A percentile compares a stretch with the other conserved stretches of the same genome.
Conservation (phyloP, 2,113 vertebrate genomes). For the Rhagologus leucostigma region DNA sequence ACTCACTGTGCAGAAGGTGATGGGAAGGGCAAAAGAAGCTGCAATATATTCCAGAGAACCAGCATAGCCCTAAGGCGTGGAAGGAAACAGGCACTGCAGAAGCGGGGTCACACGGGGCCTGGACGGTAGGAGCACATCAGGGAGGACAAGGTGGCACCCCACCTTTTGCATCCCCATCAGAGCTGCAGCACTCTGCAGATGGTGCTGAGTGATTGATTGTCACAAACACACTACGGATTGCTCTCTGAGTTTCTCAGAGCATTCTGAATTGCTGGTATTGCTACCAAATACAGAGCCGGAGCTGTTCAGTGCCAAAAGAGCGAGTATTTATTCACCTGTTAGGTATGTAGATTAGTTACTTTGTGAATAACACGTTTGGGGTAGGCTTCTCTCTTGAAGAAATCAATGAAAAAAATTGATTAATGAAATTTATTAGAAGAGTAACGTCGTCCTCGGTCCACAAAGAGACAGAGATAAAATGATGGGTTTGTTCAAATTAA, state of each 20-base stretch:
- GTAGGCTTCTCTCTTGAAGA: not conserved
- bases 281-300: rapidly evolving
- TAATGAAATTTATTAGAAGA: not conserved
- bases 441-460: not conserved
- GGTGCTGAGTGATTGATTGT: not conserved
- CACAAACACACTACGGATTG: not conserved
- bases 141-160: not conserved
- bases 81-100: not conserved
- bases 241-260: not conserved
- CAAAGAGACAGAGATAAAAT: not conserved
- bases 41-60: not conserved
- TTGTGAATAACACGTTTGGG: not conserved
- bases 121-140: rapidly evolving
- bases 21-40: not conserved
- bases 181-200: not conserved
- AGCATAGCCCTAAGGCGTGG: not conserved
- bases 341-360: not conserved
- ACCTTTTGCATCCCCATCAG: not conserved
- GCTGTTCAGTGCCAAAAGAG: not conserved
- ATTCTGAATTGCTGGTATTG: not conserved
- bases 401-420: not conserved
- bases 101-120: rapidly evolving
- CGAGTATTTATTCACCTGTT: not conserved
- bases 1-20: not conserved
- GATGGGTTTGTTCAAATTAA: not conserved